Base-by-base conservation (phyloP, 1,140 invertebrate species). In the Drosophila micromelanica region DNA sequence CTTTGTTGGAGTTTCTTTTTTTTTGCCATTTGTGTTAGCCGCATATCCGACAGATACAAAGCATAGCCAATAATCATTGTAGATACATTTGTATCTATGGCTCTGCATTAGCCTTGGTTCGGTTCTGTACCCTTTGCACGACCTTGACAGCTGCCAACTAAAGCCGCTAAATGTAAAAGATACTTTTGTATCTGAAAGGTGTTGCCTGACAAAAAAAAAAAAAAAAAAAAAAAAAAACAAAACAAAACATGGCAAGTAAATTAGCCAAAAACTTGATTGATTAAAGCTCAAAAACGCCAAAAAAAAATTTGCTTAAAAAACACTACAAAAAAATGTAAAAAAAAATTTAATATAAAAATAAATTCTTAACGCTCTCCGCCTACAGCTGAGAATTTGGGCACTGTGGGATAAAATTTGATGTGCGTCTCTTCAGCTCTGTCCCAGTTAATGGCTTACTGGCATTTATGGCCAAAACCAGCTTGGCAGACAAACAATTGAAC, bases 241-340 rank as follows among this genome's bases (percentile, higher is more conserved):
- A 42, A 60, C 12, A 30, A 40, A 40, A 45, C 65, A 86, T 73
- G 85, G 69, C 77, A 70, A 68, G 49, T 64, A 60, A 84, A 86
- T 84, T 84, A 71, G 55, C 68, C 38, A 48, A 45, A 57, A 80
- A 72, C 60, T 74, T 85, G 81, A 87, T 85, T 87, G 81, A 85
- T 87, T 87, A 62, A 81, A 77, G 64, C 70, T 42, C n/a, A 54
- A 35, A 37, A 20, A 11, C 37, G 63, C 35, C 15, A 15, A 11
- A 11, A 35, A 59, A 68, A 27, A 8, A 56, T 1, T 15, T 12
- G 46, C 17, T 17, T 17, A 1, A 17, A 17, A 17, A 17, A 17
- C 17, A 17, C 17, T 17, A 17, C 17, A 17, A 17, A 17, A 17
- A 17, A 17, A 17, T 17, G 17, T 17, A 54, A 42, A 43, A 59